Base-by-base conservation (phyloP, 1,140 invertebrate species). In the Daktulosphaira vitifoliae region DNA sequence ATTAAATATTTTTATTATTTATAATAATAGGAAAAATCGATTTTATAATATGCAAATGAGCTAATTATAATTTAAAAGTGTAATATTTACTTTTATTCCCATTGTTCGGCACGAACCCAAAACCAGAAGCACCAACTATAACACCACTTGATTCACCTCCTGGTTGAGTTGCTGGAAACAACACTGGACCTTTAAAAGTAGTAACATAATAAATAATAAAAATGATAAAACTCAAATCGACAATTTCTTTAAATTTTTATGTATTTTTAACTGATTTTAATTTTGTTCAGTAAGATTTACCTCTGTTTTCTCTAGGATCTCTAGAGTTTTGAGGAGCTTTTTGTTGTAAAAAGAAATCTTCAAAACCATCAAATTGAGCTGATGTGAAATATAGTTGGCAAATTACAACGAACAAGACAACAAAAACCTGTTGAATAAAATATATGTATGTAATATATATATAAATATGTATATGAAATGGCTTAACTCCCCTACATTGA, bases 41-140 rank as follows among this genome's bases (percentile, higher is more conserved):
- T n/a, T n/a, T n/a, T n/a, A n/a, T n/a, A n/a, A n/a, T n/a, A n/a
- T n/a, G n/a, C n/a, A n/a, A n/a, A n/a, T n/a, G n/a, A n/a, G n/a
- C n/a, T 33, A 11, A 33, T 6, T 33, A 33, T 33, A 33, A 52
- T 15, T 52, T 29, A 18, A 48, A 2, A 46, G 15, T 29, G 18
- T 38, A 65, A 33, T 33, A 33, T 33, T 65, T 54, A 70, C 69
- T 66, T 68, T 53, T 70, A 25, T 68, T 66, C 56, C 56, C 50
- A 74, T 81, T 79, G 67, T 84, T 84, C 68, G 84, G 84, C 26
- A 86, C 84, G 71, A 87, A 87, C 70, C 85, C 85, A 70, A 80
- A 87, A 67, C 85, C 85, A 52, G 84, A 86, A 44, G 84, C 85
- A 50, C 85, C 85, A 6, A 82, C 79, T 29, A 85, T 74, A 11